Evolutionary conservation across 2,797 vertebrate species (phyloP).

Genomic region (Cossypha dichroa): DNA sequence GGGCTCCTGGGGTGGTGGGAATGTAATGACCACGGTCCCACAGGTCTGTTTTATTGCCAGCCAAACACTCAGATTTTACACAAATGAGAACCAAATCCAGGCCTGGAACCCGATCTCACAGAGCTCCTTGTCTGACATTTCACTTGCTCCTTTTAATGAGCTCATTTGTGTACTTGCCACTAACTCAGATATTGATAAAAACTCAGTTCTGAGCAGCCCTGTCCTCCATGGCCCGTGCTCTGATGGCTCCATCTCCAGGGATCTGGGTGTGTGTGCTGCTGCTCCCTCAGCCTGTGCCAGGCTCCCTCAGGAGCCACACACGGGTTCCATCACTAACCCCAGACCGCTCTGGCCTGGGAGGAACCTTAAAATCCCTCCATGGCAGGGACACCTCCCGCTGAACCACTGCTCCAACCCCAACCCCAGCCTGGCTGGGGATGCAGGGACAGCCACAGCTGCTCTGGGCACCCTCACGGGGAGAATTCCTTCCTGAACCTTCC

Average conservation of each 20-base stretch:
- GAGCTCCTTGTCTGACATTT: not conserved
- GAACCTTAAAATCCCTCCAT: not conserved
- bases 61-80: not conserved
- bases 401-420: not conserved
- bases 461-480: not conserved
- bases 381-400: not conserved
- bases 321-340: not conserved
- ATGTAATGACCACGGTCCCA: accelerated
- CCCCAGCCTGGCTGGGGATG: not conserved
- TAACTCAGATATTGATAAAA: not conserved
- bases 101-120: not conserved
- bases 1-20: not conserved
- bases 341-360: not conserved
- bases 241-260: not conserved
- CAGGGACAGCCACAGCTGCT: not conserved
- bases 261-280: not conserved
- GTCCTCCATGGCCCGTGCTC: not conserved
- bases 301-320: not conserved
- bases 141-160: not conserved
- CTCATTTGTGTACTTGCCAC: not conserved
- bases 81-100: not conserved
- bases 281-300: not conserved
- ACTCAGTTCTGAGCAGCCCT: not conserved
- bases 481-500: not conserved
- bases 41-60: not conserved